Percentiles rank a stretch among this genome's conserved stretches.
Evolutionary conservation across 2,113 vertebrate species (phyloP).

Genomic region (Morone chrysops): DNA sequence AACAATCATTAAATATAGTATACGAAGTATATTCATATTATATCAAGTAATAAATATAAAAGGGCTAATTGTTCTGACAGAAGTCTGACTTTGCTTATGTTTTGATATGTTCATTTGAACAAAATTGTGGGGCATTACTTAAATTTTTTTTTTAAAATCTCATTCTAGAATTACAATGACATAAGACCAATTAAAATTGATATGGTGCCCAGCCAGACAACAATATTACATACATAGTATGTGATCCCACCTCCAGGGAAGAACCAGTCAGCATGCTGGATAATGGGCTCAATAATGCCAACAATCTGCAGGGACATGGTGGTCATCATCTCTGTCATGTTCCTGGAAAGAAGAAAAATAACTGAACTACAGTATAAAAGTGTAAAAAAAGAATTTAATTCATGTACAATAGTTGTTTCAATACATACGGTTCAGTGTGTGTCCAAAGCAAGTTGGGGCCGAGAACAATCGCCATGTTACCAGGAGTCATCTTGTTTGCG

Average conservation of each 20-base stretch:
- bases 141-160: not conserved
- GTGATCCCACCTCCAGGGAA: constrained; percentile 92
- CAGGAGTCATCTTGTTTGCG: constrained; percentile 96
- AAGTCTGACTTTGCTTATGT: not conserved
- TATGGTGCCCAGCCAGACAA: constrained; percentile 5
- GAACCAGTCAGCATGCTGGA: constrained; percentile 98
- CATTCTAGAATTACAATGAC: not conserved
- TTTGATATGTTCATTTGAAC: not conserved
- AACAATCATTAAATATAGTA: too few relatives aligned
- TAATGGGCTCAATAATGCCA: constrained; percentile 96
- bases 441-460: constrained; percentile 98
- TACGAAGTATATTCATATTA: too few relatives aligned
- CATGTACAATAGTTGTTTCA: not conserved
- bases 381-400: too few relatives aligned
- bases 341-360: constrained; percentile 81
- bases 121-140: not conserved
- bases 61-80: too few relatives aligned
- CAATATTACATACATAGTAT: constrained; percentile 40
- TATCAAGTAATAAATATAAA: not conserved
- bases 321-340: constrained; percentile 99
- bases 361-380: not conserved
- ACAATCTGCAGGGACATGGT: constrained; percentile 97
- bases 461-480: constrained; percentile 97
- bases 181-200: not conserved
- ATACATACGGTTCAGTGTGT: constrained; percentile 90